phyloP scores from a whole-genome alignment of 2,888 invertebrate species.

The Zygaena filipendulae region DNA sequence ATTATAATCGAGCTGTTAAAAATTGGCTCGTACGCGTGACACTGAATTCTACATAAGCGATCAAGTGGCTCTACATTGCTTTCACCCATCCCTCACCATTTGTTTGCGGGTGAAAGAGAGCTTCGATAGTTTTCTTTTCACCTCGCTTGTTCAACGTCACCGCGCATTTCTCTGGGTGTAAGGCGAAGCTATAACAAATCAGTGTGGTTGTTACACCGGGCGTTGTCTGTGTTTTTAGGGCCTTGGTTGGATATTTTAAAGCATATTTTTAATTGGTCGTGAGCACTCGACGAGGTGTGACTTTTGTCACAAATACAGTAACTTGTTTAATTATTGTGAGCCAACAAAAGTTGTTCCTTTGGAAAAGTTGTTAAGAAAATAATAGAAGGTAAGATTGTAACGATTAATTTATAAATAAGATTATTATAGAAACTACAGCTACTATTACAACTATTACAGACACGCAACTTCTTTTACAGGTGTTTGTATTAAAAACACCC shows the following conservation, averaged over 20 bases:
- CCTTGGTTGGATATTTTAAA: conserved; percentile 31
- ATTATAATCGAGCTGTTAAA: conserved; percentile 18
- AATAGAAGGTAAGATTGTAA: too few species aligned
- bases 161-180: conserved; percentile 54
- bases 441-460: not conserved
- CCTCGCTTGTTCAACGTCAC: conserved; percentile 40
- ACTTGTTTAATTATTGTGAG: too few species aligned
- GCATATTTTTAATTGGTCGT: conserved; percentile 36
- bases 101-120: conserved; percentile 35
- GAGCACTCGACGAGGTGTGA: conserved; percentile 31
- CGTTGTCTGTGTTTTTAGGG: conserved; percentile 49
- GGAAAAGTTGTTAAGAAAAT: too few species aligned
- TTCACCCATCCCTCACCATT: conserved; percentile 37
- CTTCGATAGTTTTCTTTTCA: conserved; percentile 54
- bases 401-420: too few species aligned
- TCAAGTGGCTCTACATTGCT: conserved; percentile 46
- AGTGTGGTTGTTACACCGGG: conserved; percentile 48
- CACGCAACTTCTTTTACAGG: not conserved
- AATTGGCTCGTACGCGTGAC: conserved; percentile 36
- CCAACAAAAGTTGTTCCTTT: too few species aligned
- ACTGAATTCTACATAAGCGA: conserved; percentile 57
- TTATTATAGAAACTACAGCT: too few species aligned
- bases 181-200: conserved; percentile 39
- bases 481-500: too few species aligned
- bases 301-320: conserved; percentile 9